These are phyloP conservation scores for Nyctereutes procyonoides DNA, from an alignment of 2,113 vertebrate genomes.

Conservation along the genomic window DNA sequence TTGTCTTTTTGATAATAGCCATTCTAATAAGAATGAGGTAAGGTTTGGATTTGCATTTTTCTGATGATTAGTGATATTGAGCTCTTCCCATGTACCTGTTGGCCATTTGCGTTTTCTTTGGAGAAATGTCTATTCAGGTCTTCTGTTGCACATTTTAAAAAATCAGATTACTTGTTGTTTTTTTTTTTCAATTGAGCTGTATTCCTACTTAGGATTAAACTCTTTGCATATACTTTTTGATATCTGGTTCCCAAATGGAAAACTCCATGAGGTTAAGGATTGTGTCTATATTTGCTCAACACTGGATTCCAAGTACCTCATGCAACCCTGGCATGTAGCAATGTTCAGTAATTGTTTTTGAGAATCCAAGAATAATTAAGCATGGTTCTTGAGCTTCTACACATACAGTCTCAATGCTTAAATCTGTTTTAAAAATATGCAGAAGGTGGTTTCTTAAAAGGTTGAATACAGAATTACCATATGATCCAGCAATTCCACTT, in stretches of 20 bases:
- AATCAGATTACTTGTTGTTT: neutral
- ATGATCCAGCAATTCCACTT: neutral
- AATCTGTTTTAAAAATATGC: neutral
- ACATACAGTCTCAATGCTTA: neutral
- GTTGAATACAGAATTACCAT: neutral
- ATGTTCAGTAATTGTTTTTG: neutral
- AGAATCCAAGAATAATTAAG: neutral
- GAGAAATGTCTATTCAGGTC: neutral
- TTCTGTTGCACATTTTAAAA: neutral
- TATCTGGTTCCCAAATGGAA: neutral
- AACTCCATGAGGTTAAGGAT: neutral
- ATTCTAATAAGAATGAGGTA: neutral
- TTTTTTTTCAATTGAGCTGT: neutral
- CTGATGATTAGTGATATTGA: neutral
- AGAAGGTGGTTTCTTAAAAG: neutral
- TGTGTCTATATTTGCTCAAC: neutral
- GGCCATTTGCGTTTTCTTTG: neutral
- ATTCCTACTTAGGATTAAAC: neutral
- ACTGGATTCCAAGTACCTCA: neutral
- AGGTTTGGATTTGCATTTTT: neutral
- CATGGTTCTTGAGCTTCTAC: neutral
- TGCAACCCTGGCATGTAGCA: neutral
- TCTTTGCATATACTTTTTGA: neutral
- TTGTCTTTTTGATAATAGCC: neutral
- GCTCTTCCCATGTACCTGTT: neutral